A percentile compares a stretch with the other conserved stretches of the same genome.
These are phyloP conservation scores for Amblyjoppa proteus DNA, from an alignment of 2,888 invertebrate species.

Conservation along the genomic window DNA sequence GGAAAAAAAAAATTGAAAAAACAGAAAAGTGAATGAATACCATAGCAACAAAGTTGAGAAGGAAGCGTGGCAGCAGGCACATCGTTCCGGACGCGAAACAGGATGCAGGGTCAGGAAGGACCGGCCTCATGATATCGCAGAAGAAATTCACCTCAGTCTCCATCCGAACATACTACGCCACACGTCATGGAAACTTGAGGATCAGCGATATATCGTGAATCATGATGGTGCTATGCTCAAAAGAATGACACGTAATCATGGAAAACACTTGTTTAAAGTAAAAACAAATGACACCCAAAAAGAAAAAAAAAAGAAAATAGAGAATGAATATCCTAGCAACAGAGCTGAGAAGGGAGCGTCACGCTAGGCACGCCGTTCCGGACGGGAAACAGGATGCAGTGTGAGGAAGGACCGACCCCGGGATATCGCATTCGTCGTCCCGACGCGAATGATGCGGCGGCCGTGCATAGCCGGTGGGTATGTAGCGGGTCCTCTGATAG, in stretches of 20 bases:
- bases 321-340: neutral
- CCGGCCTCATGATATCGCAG: constrained; percentile 39
- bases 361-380: constrained; percentile 35
- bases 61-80: constrained; percentile 22
- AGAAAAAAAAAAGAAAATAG: neutral
- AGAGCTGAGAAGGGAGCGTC: constrained; percentile 21
- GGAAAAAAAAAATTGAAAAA: too few species aligned
- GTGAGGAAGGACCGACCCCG: constrained; percentile 12
- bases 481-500: constrained; percentile 55
- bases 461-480: constrained; percentile 61
- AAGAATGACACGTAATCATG: neutral
- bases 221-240: neutral
- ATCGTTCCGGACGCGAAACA: constrained; percentile 14
- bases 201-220: neutral
- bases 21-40: too few species aligned
- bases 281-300: too few species aligned
- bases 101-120: constrained; percentile 1
- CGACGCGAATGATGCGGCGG: constrained; percentile 55
- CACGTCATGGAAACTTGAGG: neutral
- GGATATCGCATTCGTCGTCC: constrained; percentile 56
- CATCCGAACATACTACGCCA: neutral
- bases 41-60: neutral
- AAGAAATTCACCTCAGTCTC: neutral
- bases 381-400: constrained; percentile 13
- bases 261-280: neutral